Evolutionary conservation across 2,888 invertebrate species (phyloP), one percentile per base, ranked within the genome.

Genomic region (Tenodera sinensis): DNA sequence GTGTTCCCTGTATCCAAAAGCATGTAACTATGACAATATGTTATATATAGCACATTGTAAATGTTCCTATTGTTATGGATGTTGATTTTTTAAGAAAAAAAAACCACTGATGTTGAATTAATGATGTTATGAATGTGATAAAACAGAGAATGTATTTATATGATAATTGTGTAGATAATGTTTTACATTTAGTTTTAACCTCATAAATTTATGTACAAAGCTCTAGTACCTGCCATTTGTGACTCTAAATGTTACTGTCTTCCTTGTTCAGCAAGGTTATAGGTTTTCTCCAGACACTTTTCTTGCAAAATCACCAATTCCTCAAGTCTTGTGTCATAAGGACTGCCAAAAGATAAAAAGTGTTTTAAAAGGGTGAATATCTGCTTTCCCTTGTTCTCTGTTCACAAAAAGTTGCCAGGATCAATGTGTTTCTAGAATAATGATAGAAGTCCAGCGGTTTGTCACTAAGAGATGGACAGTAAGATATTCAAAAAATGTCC

Each of bases 171-270:
- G 54, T 71, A 71, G 54, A 71, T 71, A 71, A 71, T 71, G 54
- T 71, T 71, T 54, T 25, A 71, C 54, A 71, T 71, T 71, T 71
- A 71, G 54, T 71, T 71, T 71, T 71, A 71, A 71, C 54, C 54
- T 71, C 54, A 71, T 71, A 71, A 1, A 71, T 71, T 71, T 71
- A 71, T 30, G 84, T 84, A 87, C 28, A n/a, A 87, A 87, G 28
- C 81, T 87, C 83, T 81, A n/a, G 87, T 87, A 87, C 87, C 87
- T 87, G 87, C 87, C 34, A 9, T 84, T 6, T 84, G 84, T 84
- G 25, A 71, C 15, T 71, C 20, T 71, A 71, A 71, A 71, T 71
- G 54, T 71, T 71, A 15, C 20, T 20, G 54, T 71, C 54, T 71
- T 71, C 54, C 20, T 71, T 71, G 54, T 20, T 20, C 54, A 4